Evolutionary conservation across 92 coral and sea anemone genomes (phyloP).

Genomic region (Siderastrea radians): DNA sequence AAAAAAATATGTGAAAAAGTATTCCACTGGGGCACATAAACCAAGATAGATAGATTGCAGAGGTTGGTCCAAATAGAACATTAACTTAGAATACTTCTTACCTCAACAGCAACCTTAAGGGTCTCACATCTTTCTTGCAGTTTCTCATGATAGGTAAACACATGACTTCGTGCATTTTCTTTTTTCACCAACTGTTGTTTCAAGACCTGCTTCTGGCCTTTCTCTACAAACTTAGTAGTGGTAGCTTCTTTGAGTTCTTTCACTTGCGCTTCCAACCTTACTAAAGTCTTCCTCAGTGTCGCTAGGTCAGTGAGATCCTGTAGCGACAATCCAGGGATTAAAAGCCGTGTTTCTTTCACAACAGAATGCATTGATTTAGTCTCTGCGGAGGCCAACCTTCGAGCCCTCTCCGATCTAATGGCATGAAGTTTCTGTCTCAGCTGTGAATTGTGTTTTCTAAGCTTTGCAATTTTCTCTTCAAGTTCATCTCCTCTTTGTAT

Average conservation of each 20-base stretch:
- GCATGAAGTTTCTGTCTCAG: conserved; percentile 62
- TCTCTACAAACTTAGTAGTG: conserved; percentile 76
- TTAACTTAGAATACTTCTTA: conserved; percentile 12
- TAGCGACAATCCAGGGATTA: conserved; percentile 88
- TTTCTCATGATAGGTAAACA: conserved; percentile 59
- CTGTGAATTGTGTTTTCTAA: conserved; percentile 64
- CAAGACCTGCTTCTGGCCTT: conserved; percentile 74
- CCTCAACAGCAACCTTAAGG: conserved; percentile 95
- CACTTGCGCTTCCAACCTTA: conserved; percentile 77
- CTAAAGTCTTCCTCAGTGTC: conserved; percentile 70
- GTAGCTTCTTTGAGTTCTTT: conserved; percentile 72
- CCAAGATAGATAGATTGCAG: too few species aligned
- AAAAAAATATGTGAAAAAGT: too few species aligned
- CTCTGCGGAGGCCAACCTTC: conserved; percentile 66
- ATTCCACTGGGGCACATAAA: too few species aligned
- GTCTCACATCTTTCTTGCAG: conserved; percentile 82
- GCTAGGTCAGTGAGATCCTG: conserved; percentile 85
- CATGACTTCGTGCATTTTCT: conserved; percentile 66
- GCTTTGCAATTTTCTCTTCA: conserved; percentile 77
- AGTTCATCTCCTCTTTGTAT: conserved; percentile 88
- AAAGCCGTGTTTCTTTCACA: conserved; percentile 63
- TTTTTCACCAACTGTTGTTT: conserved; percentile 80
- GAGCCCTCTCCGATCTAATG: conserved; percentile 62
- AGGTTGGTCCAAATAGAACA: too few species aligned
- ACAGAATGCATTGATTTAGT: conserved; percentile 68